Evolutionary conservation across 2,797 vertebrate genomes (phyloP), one percentile per base, ranked within the genome.

Genomic region (Xenopus petersii): DNA sequence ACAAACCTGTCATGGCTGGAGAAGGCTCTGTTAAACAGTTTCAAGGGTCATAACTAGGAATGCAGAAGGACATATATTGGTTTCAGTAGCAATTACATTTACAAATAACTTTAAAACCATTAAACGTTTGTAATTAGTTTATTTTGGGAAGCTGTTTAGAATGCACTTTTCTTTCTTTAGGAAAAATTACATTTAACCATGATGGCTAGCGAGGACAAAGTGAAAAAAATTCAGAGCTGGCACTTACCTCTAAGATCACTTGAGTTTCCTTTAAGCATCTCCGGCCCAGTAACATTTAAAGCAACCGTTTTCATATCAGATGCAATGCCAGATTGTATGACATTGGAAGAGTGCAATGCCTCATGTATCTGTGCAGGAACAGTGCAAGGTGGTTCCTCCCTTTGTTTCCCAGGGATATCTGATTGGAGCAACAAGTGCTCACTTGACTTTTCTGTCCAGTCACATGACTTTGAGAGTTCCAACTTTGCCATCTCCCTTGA

Each of bases 371-470:
- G 30, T 9, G 6, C 12, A 24, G 48, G 6, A 49, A 11, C 3
- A 5, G 36, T 21, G 17, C 47, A 46, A 17, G 54, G 10, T 5
- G 33, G 2, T 48, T 46, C 42, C 15, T 58, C 70, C 59, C 54
- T 47, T 1, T 56, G 75, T 12, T 54, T 55, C 17, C 15, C 24
- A 8, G n/a, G 33, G 33, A 7, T 47, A 1, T n/a, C 7, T 7
- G 36, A 15, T 13, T 61, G 75, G 16, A 47, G 68, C n/a, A 71
- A 8, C 2, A 59, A 26, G 33, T 56, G 46, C 5, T 75, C 64
- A 58, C 63, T 70, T 24, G 63, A 65, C 46, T 61, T 33, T 17
- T 12, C 16, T 3, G 47, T 26, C 69, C 62, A 67, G 24, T 55
- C 56, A 36, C 67, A 65, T 17, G 47, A 16, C 12, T 11, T 24